phyloP scores from a whole-genome alignment of 2,113 vertebrate species.

The Philantomba maxwellii region DNA sequence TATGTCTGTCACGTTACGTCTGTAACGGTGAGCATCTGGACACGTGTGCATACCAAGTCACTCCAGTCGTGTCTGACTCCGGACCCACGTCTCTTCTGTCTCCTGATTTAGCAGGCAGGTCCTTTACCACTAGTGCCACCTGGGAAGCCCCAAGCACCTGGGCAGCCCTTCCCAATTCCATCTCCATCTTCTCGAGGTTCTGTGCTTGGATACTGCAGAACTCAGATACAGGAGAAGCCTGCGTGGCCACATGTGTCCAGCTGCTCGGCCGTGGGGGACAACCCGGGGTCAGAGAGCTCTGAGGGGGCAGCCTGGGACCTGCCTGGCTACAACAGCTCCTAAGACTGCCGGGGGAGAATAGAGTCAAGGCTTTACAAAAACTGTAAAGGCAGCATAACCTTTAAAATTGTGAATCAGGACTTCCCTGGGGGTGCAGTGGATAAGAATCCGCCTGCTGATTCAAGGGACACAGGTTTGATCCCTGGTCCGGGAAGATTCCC shows the following conservation, averaged over 20 bases:
- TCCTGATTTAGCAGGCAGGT: background rate
- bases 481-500: no score
- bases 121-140: background rate
- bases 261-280: background rate
- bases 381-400: background rate
- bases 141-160: background rate
- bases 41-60: background rate
- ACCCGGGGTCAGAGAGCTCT: background rate
- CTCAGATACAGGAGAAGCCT: background rate
- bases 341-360: background rate
- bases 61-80: background rate
- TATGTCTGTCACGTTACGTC: fast-evolving
- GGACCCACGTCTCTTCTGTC: background rate
- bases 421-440: no score
- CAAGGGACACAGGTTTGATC: no score
- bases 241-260: background rate
- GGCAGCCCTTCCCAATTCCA: background rate
- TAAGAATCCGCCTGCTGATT: no score
- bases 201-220: background rate
- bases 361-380: background rate
- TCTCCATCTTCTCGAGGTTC: background rate
- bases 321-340: background rate
- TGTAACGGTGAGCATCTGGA: background rate
- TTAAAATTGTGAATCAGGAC: no score
- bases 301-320: background rate